Base-by-base conservation (phyloP, 2,113 vertebrate genomes). In the Macroglossus sobrinus region DNA sequence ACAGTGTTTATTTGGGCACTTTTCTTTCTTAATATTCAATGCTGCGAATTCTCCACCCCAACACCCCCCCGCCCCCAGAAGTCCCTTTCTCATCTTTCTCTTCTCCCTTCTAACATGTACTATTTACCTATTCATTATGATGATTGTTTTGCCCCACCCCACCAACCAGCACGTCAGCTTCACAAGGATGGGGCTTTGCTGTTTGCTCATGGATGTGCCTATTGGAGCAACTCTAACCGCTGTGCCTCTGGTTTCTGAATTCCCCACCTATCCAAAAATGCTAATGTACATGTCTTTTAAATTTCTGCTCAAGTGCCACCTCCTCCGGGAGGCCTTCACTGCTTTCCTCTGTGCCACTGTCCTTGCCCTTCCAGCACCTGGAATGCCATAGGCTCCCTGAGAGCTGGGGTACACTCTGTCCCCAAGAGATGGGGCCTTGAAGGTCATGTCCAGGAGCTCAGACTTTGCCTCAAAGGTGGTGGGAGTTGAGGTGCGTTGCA, bases 311-410 rank as follows among this genome's bases (percentile, higher is more conserved):
- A 3, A 24, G 53, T 1, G 35, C 71, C 8, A 6, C 40, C 28
- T 16, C 3, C 28, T 71, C 26, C 0, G 0, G 14, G 78, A 85
- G 63, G 55, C 10, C 75, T 59, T 50, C 0, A 0, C 53, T 19
- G 59, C 61, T 93, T 4, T 12, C 47, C 13, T 21, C 19, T 21
- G 28, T 4, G 24, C 59, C 2, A 0, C 10, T 30, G 24, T 78
- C 74, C 69, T 57, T 33, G 16, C 24, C 45, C 14, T 35, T 24
- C 18, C 7, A 26, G 40, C 26, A 61, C 14, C 38, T 57, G 35
- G 45, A 7, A 21, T 21, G 19, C n/a, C 24, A 26, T 0, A 22
- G 45, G 22, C 79, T 85, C 30, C 66, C 22, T 1, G 8, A 59
- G 28, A 43, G n/a, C 64, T 91, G 88, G 18, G 16, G 43, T 16